Evolutionary conservation across 1,140 invertebrate species (phyloP).

Genomic region (Camponotus vicinus): DNA sequence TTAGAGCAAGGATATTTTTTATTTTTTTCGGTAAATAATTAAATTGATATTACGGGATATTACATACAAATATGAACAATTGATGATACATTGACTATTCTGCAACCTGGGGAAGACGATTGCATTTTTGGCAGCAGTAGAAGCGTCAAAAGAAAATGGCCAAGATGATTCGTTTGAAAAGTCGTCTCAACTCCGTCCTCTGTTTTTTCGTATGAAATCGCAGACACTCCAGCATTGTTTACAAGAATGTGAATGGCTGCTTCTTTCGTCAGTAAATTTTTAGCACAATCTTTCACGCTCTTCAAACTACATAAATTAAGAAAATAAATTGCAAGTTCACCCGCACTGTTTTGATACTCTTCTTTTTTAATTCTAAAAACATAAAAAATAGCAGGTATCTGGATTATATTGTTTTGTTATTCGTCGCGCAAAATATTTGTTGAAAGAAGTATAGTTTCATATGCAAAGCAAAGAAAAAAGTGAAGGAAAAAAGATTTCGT

Average conservation of each 20-base stretch:
- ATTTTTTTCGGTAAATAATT: too few species aligned
- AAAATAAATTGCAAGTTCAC: conserved; percentile 87
- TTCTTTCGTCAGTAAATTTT: conserved; percentile 88
- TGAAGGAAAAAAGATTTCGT: neutral
- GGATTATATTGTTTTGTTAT: neutral
- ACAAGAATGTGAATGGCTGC: conserved; percentile 90
- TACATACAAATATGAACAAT: conserved; percentile 80
- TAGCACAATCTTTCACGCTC: conserved; percentile 91
- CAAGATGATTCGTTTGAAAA: conserved; percentile 92
- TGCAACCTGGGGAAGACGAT: conserved; percentile 86
- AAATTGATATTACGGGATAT: neutral
- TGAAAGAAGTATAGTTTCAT: neutral
- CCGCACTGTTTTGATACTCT: conserved; percentile 83
- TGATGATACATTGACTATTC: conserved; percentile 91
- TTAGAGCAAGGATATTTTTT: neutral
- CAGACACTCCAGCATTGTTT: conserved; percentile 94
- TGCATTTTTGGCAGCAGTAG: conserved; percentile 90
- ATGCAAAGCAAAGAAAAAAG: neutral
- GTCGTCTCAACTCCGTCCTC: conserved; percentile 94
- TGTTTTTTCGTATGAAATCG: conserved; percentile 89
- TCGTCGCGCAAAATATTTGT: neutral
- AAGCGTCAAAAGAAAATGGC: conserved; percentile 94
- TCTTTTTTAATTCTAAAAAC: conserved; percentile 73
- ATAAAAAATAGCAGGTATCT: conserved; percentile 28
- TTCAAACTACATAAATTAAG: conserved; percentile 91